Conservation (phyloP, 2,888 invertebrate genomes). For the Cryptophagus acutangulus region DNA sequence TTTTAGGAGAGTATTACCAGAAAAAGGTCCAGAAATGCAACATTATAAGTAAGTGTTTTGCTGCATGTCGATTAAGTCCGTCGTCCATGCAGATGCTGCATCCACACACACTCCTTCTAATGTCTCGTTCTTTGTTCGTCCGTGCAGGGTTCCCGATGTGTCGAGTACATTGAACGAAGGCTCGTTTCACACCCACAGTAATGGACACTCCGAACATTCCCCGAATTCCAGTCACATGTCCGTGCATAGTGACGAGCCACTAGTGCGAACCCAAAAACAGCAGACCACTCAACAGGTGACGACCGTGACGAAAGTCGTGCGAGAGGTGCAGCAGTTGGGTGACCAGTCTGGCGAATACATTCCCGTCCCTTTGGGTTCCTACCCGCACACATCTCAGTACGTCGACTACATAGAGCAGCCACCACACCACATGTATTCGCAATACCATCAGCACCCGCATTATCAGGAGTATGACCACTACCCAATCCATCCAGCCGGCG, state of each 20-base stretch:
- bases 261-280: conserved; percentile 62
- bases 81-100: neutral
- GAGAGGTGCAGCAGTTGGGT: conserved; percentile 58
- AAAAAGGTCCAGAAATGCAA: conserved; percentile 60
- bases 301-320: conserved; percentile 65
- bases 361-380: conserved; percentile 49
- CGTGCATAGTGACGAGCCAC: conserved; percentile 51
- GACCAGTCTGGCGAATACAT: conserved; percentile 55
- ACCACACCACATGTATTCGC: conserved; percentile 49
- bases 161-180: conserved; percentile 39
- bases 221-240: conserved; percentile 55
- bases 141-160: conserved; percentile 37
- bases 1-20: conserved; percentile 60
- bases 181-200: conserved; percentile 52
- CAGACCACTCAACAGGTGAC: conserved; percentile 67
- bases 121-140: conserved; percentile 8
- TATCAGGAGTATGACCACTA: conserved; percentile 59
- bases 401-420: conserved; percentile 50
- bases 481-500: conserved; percentile 49
- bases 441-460: conserved; percentile 50
- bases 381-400: conserved; percentile 47
- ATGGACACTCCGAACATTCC: conserved; percentile 62
- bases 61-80: conserved; percentile 26
- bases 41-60: conserved; percentile 57
- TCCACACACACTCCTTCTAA: conserved; percentile 7